Percentiles rank a stretch among this genome's conserved stretches.
Conservation (phyloP, 2,113 vertebrate genomes). For the Colaptes auratus region DNA sequence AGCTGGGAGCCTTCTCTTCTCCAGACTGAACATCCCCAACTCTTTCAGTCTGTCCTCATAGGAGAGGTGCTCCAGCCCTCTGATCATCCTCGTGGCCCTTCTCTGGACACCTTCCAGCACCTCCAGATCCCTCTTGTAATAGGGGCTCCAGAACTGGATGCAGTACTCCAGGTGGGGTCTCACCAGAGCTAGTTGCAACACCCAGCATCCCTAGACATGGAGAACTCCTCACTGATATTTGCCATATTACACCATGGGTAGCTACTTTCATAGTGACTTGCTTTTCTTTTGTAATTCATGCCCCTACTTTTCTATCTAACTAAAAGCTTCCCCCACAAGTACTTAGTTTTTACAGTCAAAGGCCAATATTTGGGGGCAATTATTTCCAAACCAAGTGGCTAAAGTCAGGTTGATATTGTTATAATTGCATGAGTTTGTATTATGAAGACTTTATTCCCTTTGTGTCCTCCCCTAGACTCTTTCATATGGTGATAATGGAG, state of each 20-base stretch:
- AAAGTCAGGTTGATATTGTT: not conserved
- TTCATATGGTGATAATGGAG: not conserved
- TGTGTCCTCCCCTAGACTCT: not conserved
- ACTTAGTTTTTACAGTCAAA: not conserved
- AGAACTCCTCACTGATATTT: not conserved
- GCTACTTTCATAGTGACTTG: not conserved
- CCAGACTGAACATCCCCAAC: too few relatives aligned
- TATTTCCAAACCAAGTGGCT: constrained; percentile 9
- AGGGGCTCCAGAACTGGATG: too few relatives aligned
- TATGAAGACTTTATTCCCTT: not conserved
- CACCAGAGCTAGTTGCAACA: not conserved
- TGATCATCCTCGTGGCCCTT: too few relatives aligned
- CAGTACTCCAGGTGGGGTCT: too few relatives aligned
- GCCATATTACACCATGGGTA: fast-evolving
- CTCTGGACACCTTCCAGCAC: too few relatives aligned
- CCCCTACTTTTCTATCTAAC: constrained; percentile 15
- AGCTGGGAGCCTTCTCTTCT: too few relatives aligned
- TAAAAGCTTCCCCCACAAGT: not conserved
- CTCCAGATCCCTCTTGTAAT: too few relatives aligned
- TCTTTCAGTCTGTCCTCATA: too few relatives aligned
- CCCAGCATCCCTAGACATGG: not conserved
- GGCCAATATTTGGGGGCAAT: not conserved
- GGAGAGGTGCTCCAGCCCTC: too few relatives aligned
- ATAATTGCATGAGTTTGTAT: not conserved
- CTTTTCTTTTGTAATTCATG: not conserved